Evolutionary conservation across 1,140 invertebrate species (phyloP).

Genomic region (Leptopilina clavipes): DNA sequence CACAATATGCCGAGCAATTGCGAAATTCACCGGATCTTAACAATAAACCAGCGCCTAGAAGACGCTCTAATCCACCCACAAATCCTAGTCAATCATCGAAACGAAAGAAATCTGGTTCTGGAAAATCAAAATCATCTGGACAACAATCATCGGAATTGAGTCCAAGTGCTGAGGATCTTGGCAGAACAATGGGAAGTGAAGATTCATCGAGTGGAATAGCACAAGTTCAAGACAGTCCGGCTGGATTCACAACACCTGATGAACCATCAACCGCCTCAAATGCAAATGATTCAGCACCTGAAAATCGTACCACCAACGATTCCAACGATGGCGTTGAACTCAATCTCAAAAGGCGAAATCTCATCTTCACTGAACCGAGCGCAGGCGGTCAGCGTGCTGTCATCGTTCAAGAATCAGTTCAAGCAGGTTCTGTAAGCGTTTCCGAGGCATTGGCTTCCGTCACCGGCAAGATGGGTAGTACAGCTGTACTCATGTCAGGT

Average conservation of each 20-base stretch:
- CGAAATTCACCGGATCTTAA: constrained; percentile 86
- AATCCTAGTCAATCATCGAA: constrained; percentile 83
- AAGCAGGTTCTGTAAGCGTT: constrained; percentile 66
- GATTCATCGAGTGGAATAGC: constrained; percentile 82
- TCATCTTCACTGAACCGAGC: constrained; percentile 68
- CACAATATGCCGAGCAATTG: constrained; percentile 87
- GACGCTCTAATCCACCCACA: constrained; percentile 83
- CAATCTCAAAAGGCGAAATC: constrained; percentile 63
- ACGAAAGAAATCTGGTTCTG: constrained; percentile 81
- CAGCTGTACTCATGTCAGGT: constrained; percentile 80
- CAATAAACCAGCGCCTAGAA: constrained; percentile 85
- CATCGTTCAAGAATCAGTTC: constrained; percentile 74
- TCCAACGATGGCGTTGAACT: constrained; percentile 67
- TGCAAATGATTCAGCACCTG: constrained; percentile 51
- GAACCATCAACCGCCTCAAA: constrained; percentile 59
- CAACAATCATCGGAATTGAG: constrained; percentile 76
- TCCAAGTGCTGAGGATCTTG: constrained; percentile 79
- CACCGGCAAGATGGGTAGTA: constrained; percentile 73
- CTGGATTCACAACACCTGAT: constrained; percentile 64
- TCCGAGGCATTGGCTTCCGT: constrained; percentile 74
- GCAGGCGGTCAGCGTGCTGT: constrained; percentile 69
- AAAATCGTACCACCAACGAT: constrained; percentile 59
- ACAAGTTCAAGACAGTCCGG: constrained; percentile 74
- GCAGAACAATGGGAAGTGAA: constrained; percentile 81
- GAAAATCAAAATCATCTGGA: constrained; percentile 75